phyloP scores from a whole-genome alignment of 2,888 invertebrate genomes.

The Kuschelorhynchus macadamiae region DNA sequence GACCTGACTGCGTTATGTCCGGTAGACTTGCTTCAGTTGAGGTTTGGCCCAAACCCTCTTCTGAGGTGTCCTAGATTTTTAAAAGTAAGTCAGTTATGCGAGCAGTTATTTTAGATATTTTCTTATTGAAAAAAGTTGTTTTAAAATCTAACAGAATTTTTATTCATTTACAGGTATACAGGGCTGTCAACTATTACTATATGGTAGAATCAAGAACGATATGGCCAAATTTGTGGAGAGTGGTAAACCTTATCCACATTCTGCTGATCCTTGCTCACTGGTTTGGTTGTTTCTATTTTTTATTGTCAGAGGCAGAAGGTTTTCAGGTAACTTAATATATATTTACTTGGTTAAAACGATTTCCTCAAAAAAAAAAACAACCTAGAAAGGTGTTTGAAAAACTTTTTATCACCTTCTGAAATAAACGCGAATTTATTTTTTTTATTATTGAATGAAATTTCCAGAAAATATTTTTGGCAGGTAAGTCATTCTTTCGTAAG shows the following conservation, averaged over 20 bases:
- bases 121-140: too few species aligned
- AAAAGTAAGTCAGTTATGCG: conserved; percentile 78
- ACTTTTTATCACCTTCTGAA: too few species aligned
- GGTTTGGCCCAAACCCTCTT: conserved; percentile 85
- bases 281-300: conserved; percentile 98
- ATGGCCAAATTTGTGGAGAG: conserved; percentile 96
- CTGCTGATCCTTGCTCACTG: conserved; percentile 95
- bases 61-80: conserved; percentile 90
- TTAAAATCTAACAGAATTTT: too few species aligned
- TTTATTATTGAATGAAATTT: too few species aligned
- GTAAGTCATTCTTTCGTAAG: too few species aligned
- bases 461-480: too few species aligned
- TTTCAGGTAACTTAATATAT: conserved; percentile 81
- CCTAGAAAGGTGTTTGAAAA: too few species aligned
- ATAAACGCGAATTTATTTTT: too few species aligned
- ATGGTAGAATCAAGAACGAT: conserved; percentile 96
- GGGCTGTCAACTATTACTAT: conserved; percentile 93
- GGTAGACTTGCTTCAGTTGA: conserved; percentile 88
- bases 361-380: too few species aligned
- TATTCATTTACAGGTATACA: conserved; percentile 85
- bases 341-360: too few species aligned
- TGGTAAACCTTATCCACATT: conserved; percentile 95
- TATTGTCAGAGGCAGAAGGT: conserved; percentile 91
- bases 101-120: too few species aligned
- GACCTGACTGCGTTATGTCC: conserved; percentile 89